Percentiles rank a stretch among this genome's conserved stretches.
Evolutionary conservation across 1,140 invertebrate genomes (phyloP).

Genomic region (Drosophila bipectinata): DNA sequence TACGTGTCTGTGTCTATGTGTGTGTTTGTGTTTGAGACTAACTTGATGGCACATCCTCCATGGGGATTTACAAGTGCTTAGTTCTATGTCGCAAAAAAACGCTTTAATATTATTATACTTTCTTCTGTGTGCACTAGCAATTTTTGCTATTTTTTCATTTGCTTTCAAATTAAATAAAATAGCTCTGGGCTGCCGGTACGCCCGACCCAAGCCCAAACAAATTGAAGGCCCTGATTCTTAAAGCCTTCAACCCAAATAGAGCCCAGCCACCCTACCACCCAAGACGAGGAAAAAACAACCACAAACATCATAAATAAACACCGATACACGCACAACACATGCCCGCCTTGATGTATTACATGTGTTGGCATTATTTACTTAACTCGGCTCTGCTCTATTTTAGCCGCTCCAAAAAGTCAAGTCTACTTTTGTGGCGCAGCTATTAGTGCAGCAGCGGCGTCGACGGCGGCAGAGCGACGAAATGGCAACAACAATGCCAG

Average conservation of each 20-base stretch:
- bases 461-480: slow-evolving; percentile 22
- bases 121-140: slow-evolving; percentile 72
- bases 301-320: slow-evolving; percentile 61
- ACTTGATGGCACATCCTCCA: slow-evolving; percentile 82
- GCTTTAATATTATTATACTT: slow-evolving; percentile 83
- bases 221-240: slow-evolving; percentile 49
- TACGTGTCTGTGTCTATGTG: slow-evolving; percentile 42
- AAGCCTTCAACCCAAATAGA: slow-evolving; percentile 23
- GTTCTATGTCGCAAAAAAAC: slow-evolving; percentile 81
- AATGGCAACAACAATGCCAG: slow-evolving; percentile 43
- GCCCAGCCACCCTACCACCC: slow-evolving; percentile 1
- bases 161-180: slow-evolving; percentile 75
- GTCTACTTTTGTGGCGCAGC: slow-evolving; percentile 72
- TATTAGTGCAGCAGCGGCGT: slow-evolving; percentile 68
- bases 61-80: slow-evolving; percentile 83
- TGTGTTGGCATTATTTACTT: slow-evolving; percentile 82
- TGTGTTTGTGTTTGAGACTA: slow-evolving; percentile 79
- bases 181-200: slow-evolving; percentile 10
- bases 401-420: slow-evolving; percentile 78
- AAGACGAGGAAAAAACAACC: slow-evolving; percentile 8
- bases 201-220: slow-evolving; percentile 33
- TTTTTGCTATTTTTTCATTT: slow-evolving; percentile 49
- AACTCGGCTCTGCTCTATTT: slow-evolving; percentile 76
- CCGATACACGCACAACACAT: slow-evolving; percentile 17
- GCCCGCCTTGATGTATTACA: slow-evolving; percentile 71